Evolutionary conservation across 2,888 invertebrate species (phyloP), one percentile per base, ranked within the genome.

Genomic region (Agrotis puta): DNA sequence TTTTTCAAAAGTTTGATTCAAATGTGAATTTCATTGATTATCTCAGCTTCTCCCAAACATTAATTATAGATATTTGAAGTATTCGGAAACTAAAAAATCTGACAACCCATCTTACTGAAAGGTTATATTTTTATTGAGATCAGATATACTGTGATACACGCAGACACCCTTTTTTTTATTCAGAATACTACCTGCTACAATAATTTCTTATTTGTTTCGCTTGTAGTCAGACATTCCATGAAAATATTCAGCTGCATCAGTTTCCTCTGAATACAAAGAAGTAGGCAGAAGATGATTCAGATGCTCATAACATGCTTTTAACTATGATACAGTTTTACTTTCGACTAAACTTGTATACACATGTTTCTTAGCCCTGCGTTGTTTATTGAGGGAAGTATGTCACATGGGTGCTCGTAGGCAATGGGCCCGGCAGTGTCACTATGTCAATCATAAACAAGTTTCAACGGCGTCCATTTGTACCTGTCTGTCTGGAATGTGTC

Each of bases 371-470:
- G 48, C 48, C 64, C 68, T 77, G 47, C 48, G 62, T 57, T 3
- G 11, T 13, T 64, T 47, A 77, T 77, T 74, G 64, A 62, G 74
- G 39, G 62, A 69, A 77, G 56, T 73, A 20, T 69, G 78, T 57
- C 74, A 51, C 48, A 50, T 20, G 20, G 22, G 57, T 65, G 74
- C 61, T 64, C 54, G 61, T 39, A 54, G 20, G 53, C 53, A 24
- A 77, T 68, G 51, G 56, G 68, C 68, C 56, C 0, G 53, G 56
- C 51, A 51, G 64, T 74, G 77, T 74, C 69, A 77, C 74, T 77
- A 53, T 77, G 77, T 77, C 77, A 77, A 56, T 64, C 78, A 74
- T 58, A 74, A 74, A 77, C 74, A 11, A 57, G 74, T 77, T 77
- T 62, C 58, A 69, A 74, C 22, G 64, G 57, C 27, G 64, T 47